These are phyloP conservation scores for Allacma fusca DNA, from an alignment of 2,888 invertebrate genomes.

Conservation along the genomic window DNA sequence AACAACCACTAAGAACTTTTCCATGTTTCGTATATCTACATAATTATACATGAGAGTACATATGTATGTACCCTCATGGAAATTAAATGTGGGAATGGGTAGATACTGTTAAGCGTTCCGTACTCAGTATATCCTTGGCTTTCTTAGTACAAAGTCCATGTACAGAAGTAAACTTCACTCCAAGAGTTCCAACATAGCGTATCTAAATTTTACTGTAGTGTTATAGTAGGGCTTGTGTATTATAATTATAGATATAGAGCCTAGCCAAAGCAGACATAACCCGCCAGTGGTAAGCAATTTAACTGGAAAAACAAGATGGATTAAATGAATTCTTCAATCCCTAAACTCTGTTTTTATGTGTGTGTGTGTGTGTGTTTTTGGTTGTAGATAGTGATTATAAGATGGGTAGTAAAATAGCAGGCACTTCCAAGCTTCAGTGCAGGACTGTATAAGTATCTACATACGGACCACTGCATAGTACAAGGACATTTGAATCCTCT, in stretches of 20 bases:
- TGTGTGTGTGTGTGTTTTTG: neutral
- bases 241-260: no score
- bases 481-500: neutral
- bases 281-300: neutral
- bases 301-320: neutral
- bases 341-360: constrained; percentile 1
- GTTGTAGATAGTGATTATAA: no score
- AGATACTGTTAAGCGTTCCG: neutral
- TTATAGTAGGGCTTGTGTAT: no score
- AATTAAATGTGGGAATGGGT: neutral
- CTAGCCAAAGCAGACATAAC: neutral
- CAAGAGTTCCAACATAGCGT: no score
- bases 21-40: neutral
- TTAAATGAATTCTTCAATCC: constrained; percentile 16
- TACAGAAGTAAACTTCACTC: no score
- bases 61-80: no score
- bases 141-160: no score
- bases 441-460: neutral
- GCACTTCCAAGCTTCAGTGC: neutral
- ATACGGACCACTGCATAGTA: neutral
- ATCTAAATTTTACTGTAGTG: no score
- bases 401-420: no score
- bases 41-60: no score
- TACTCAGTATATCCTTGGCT: no score
- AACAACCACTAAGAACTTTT: neutral